A percentile compares a stretch with the other conserved stretches of the same genome.
Conservation (phyloP, 2,113 vertebrate genomes). For the Cyphomyrus plagiostoma region DNA sequence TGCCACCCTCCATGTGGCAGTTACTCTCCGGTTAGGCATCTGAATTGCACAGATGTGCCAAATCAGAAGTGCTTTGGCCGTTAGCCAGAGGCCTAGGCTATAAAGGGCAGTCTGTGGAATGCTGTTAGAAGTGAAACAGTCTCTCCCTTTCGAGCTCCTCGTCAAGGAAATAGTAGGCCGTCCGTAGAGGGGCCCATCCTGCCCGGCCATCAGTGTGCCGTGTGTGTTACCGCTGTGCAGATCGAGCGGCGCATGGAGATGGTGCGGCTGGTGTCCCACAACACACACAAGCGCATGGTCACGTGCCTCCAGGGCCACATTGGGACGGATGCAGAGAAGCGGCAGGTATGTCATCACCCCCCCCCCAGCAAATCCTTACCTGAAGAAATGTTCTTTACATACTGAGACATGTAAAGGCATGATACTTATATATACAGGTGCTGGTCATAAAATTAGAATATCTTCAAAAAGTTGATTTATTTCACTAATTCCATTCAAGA, state of each 20-base stretch:
- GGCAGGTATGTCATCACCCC: constrained; percentile 71
- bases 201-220: background rate
- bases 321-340: constrained; percentile 80
- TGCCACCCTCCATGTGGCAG: background rate
- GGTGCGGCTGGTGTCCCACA: constrained; percentile 80
- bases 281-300: constrained; percentile 76
- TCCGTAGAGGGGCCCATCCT: background rate
- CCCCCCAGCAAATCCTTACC: background rate
- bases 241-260: constrained; percentile 81
- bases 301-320: constrained; percentile 82
- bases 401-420: background rate
- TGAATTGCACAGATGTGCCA: background rate
- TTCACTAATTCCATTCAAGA: no score
- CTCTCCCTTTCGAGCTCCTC: background rate
- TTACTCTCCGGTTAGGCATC: background rate
- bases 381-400: background rate
- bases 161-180: background rate
- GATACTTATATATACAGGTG: background rate
- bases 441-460: no score
- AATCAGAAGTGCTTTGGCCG: background rate
- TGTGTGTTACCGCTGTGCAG: constrained; percentile 34
- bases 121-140: background rate
- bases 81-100: background rate
- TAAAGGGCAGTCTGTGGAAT: background rate
- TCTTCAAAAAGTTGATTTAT: no score